Percentiles rank a stretch among this genome's conserved stretches.
Evolutionary conservation across 2,888 invertebrate species (phyloP).

Genomic region (Tortrix viridana): DNA sequence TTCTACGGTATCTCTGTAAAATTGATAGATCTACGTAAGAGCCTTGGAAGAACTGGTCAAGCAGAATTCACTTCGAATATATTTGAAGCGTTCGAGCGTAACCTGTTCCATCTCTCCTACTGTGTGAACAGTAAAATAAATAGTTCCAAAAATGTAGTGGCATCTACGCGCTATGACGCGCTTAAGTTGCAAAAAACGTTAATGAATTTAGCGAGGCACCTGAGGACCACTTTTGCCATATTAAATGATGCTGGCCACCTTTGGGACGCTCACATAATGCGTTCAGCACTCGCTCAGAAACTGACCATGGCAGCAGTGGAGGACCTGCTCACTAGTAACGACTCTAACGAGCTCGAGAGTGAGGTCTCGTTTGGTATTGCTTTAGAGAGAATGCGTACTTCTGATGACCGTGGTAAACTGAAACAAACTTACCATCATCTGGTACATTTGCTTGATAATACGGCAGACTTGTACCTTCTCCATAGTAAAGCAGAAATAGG

Average conservation of each 20-base stretch:
- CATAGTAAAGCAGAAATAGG: conserved; percentile 62
- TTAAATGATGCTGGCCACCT: conserved; percentile 67
- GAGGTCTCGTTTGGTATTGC: conserved; percentile 64
- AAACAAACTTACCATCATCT: conserved; percentile 52
- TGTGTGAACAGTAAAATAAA: conserved; percentile 40
- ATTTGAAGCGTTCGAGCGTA: conserved; percentile 46
- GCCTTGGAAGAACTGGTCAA: conserved; percentile 41
- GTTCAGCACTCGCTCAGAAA: conserved; percentile 65
- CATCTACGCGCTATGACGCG: conserved; percentile 49
- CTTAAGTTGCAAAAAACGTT: conserved; percentile 61
- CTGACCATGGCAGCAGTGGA: conserved; percentile 68
- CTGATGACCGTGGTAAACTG: conserved; percentile 62
- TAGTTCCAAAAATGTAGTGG: conserved; percentile 41
- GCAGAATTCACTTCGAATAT: conserved; percentile 41
- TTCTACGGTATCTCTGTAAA: conserved; percentile 55
- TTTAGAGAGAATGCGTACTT: conserved; percentile 61
- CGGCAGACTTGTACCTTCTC: conserved; percentile 55
- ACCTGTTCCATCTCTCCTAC: conserved; percentile 46
- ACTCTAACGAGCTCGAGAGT: conserved; percentile 59
- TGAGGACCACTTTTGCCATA: conserved; percentile 62
- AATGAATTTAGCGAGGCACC: conserved; percentile 55
- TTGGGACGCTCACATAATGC: conserved; percentile 69
- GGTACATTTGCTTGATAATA: conserved; percentile 53
- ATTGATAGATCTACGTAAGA: conserved; percentile 54
- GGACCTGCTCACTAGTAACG: conserved; percentile 66